Evolutionary conservation across 2,797 vertebrate genomes (phyloP), one percentile per base, ranked within the genome.

Genomic region (Chaetophractus vellerosus): DNA sequence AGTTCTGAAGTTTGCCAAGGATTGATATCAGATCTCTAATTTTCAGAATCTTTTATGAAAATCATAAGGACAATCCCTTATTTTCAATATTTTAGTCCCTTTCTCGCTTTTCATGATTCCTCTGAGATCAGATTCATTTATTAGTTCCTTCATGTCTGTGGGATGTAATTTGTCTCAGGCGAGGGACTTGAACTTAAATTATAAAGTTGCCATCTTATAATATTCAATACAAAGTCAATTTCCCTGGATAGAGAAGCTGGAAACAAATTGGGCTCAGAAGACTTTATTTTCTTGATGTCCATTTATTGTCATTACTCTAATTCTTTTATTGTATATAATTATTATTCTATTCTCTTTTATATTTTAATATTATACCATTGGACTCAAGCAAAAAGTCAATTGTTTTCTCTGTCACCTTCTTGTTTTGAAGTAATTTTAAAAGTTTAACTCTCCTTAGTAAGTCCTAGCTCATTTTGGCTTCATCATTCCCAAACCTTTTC

Each of bases 11-110:
- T 96, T 89, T 95, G 76, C 11, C 11, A 16, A 90, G n/a, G 12
- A 50, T 21, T 84, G 21, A 14, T 72, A 64, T 12, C 7, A 84
- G 26, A 7, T 52, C 50, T 83, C 1, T 88, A 57, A 41, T 91
- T 84, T 71, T 94, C 63, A 71, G 69, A 92, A 74, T 64, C 28
- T 57, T 0, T 68, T 95, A 94, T n/a, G 48, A 95, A 84, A 94
- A 33, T 80, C 92, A 69, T 36, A 15, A 72, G 84, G 55, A 14
- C 23, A n/a, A 52, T n/a, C 23, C 2, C 50, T 36, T 33, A 5
- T 74, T 88, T 93, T 87, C n/a, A 85, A 0, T 74, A 19, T 74
- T 82, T 66, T 64, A 66, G 6, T 85, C 19, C 14, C 72, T 81
- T 93, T 81, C 33, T 15, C 64, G 8, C 68, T 59, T 94, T 84